These are phyloP conservation scores for Drosophila mauritiana DNA, from an alignment of 1,140 invertebrate species.

Conservation along the genomic window DNA sequence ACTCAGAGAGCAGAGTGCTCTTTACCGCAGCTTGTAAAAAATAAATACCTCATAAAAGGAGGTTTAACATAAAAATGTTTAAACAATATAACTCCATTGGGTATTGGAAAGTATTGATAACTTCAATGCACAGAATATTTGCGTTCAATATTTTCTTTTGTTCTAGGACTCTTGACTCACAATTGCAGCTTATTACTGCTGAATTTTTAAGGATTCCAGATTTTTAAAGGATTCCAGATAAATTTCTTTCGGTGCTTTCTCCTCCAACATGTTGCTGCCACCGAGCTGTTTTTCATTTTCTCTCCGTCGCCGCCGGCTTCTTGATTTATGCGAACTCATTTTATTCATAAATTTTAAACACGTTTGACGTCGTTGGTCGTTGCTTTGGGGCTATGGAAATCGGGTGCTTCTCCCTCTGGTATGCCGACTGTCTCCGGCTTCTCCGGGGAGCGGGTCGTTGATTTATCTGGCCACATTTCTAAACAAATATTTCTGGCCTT, in stretches of 20 bases:
- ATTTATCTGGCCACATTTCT: conserved; percentile 79
- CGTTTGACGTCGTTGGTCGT: conserved; percentile 36
- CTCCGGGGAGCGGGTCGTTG: conserved; percentile 28
- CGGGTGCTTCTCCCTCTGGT: background rate
- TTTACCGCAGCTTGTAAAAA: background rate
- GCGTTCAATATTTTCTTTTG: no score
- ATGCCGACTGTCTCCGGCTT: conserved; percentile 23
- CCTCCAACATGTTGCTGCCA: conserved; percentile 31
- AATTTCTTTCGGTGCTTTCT: conserved; percentile 19
- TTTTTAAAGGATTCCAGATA: background rate
- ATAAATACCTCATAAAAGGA: background rate
- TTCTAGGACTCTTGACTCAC: no score
- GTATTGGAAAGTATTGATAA: no score
- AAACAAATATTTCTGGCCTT: conserved; percentile 60
- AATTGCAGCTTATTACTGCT: background rate
- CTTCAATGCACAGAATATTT: no score
- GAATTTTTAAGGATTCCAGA: background rate
- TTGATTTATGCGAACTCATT: conserved; percentile 79
- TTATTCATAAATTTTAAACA: conserved; percentile 81
- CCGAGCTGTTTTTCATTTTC: conserved; percentile 60
- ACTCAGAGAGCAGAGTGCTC: background rate
- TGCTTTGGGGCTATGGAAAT: conserved; percentile 17
- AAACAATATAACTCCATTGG: background rate
- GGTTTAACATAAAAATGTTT: no score
- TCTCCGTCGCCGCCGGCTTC: conserved; percentile 28